Evolutionary conservation across 2,113 vertebrate species (phyloP).

Genomic region (Pedionomus torquatus): DNA sequence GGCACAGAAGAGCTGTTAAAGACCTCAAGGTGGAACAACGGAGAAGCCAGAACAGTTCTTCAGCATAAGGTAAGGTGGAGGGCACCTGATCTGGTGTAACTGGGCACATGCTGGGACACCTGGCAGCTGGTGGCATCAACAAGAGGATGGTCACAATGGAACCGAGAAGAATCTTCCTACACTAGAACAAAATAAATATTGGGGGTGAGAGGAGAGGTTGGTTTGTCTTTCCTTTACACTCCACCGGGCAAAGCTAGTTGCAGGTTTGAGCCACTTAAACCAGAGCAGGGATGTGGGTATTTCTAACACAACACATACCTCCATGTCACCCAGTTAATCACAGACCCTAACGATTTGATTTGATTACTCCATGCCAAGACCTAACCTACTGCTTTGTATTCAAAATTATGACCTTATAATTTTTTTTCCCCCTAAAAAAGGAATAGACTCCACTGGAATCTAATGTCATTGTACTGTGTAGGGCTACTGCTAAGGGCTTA

Average conservation of each 20-base stretch:
- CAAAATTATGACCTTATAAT: neutral
- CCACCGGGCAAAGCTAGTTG: neutral
- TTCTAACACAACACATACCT: neutral
- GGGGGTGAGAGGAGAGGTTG: neutral
- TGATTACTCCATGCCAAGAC: neutral
- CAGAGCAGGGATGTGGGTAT: neutral
- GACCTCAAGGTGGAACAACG: constrained; percentile 2
- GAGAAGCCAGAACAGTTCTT: neutral
- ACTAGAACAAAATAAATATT: neutral
- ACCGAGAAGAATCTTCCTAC: neutral
- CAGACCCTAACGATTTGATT: neutral
- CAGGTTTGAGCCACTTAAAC: neutral
- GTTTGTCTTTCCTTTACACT: neutral
- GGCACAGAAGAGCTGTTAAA: neutral
- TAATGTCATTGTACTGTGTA: neutral
- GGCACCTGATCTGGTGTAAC: neutral
- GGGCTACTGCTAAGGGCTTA: neutral
- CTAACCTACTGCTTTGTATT: neutral
- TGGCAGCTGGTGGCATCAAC: neutral
- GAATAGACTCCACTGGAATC: neutral
- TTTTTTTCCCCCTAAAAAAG: neutral
- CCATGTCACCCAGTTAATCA: neutral
- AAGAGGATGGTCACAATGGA: neutral
- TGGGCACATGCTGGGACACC: neutral
- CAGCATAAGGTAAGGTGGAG: neutral